Conservation (phyloP, 2,797 vertebrate species). For the Acanthis flammea region DNA sequence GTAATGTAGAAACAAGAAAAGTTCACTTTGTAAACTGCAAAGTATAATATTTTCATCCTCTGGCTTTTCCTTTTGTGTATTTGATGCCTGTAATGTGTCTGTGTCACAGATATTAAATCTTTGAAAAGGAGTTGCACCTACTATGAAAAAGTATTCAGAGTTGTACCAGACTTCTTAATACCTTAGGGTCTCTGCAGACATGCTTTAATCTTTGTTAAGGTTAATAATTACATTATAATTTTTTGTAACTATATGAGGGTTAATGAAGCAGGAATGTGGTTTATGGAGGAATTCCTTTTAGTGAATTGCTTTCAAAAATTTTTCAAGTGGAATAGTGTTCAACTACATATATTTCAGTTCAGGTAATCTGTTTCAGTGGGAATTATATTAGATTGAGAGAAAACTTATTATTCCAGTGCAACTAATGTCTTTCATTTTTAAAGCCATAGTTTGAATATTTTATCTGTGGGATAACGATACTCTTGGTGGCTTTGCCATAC, state of each 20-base stretch:
- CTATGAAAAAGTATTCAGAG: background rate
- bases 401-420: background rate
- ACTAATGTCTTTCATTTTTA: background rate
- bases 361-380: background rate
- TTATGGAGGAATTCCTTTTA: background rate
- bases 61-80: background rate
- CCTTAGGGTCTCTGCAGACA: background rate
- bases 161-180: background rate
- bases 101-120: background rate
- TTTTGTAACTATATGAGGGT: background rate
- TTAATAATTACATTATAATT: background rate
- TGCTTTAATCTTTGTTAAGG: background rate
- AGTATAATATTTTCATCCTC: background rate
- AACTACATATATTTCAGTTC: background rate
- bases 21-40: background rate
- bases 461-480: background rate
- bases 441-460: background rate
- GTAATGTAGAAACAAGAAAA: background rate
- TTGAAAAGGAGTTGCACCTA: background rate
- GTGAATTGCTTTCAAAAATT: background rate
- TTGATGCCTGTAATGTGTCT: background rate
- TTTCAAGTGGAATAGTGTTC: background rate
- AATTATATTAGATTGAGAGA: background rate
- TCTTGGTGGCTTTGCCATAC: background rate
- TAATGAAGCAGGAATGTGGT: background rate